Conservation (phyloP, 2,113 vertebrate species). For the Python bivittatus region DNA sequence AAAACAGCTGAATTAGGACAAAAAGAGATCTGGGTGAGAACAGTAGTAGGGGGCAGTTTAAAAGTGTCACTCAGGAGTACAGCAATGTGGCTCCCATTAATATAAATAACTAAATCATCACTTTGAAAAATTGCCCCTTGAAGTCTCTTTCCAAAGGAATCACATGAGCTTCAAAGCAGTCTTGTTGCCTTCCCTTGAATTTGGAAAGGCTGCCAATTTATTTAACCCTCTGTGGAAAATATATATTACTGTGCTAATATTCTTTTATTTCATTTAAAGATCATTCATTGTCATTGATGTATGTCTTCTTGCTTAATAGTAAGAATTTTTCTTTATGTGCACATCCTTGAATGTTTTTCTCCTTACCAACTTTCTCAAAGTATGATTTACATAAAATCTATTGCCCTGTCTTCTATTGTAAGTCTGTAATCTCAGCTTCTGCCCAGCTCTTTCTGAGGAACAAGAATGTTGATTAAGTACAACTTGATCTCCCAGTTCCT, state of each 20-base stretch:
- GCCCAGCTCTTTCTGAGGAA: neutral
- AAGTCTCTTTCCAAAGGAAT: constrained; percentile 36
- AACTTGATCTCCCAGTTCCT: neutral
- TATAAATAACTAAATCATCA: constrained; percentile 54
- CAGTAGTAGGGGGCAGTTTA: constrained; percentile 16
- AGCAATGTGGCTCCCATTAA: constrained; percentile 31
- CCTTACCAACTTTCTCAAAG: neutral
- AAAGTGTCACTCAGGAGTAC: constrained; percentile 20
- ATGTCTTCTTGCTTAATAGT: neutral
- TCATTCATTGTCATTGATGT: neutral
- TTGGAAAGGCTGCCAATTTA: constrained; percentile 1
- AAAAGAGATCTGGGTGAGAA: constrained; percentile 1
- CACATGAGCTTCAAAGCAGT: constrained; percentile 25
- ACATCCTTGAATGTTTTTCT: neutral
- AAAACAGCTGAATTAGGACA: constrained; percentile 40
- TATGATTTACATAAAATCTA: neutral
- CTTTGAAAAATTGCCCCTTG: constrained; percentile 36
- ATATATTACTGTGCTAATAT: constrained; percentile 12
- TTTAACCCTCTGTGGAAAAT: constrained; percentile 5
- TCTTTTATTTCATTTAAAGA: constrained; percentile 28
- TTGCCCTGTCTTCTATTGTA: neutral
- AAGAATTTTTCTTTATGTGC: neutral
- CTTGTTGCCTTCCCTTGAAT: constrained; percentile 13
- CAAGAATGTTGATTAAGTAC: neutral
- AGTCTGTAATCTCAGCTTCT: neutral